These are phyloP conservation scores for Alouatta palliata DNA, from an alignment of 2,113 vertebrate species.

Conservation along the genomic window DNA sequence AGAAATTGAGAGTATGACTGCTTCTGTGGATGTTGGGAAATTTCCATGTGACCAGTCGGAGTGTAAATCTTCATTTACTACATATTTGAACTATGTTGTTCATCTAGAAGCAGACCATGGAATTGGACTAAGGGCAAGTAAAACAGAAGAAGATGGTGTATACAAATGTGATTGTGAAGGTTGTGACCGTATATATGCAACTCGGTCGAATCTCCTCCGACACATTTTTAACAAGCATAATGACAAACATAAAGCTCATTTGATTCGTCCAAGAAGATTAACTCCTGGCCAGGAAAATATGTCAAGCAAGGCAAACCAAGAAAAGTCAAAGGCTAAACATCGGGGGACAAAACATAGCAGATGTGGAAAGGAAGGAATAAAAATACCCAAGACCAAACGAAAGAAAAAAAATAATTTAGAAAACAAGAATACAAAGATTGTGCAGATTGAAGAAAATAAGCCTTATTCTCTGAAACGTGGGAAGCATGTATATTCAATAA, in stretches of 20 bases:
- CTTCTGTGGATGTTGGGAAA: conserved; percentile 84
- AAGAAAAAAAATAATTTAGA: conserved; percentile 81
- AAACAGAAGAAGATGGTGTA: conserved; percentile 86
- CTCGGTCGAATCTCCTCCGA: conserved; percentile 94
- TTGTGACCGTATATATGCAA: conserved; percentile 95
- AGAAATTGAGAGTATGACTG: conserved; percentile 88
- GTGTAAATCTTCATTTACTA: conserved; percentile 90
- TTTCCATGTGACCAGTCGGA: conserved; percentile 94
- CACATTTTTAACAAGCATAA: conserved; percentile 97
- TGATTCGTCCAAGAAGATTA: conserved; percentile 89
- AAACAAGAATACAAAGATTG: conserved; percentile 79
- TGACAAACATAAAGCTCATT: conserved; percentile 91
- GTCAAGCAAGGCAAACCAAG: conserved; percentile 88
- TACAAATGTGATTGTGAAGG: conserved; percentile 96
- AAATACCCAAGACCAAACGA: conserved; percentile 85
- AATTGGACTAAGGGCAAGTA: conserved; percentile 84
- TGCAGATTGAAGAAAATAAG: conserved; percentile 83
- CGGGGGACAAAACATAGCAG: conserved; percentile 85
- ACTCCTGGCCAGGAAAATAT: conserved; percentile 87
- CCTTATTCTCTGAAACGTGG: conserved; percentile 86
- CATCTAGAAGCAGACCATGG: conserved; percentile 92
- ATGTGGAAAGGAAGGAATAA: conserved; percentile 89
- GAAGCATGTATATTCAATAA: conserved; percentile 88
- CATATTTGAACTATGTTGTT: conserved; percentile 89
- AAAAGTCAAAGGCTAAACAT: conserved; percentile 85